Evolutionary conservation across 2,888 invertebrate species (phyloP).

Genomic region (Phasia obesa): DNA sequence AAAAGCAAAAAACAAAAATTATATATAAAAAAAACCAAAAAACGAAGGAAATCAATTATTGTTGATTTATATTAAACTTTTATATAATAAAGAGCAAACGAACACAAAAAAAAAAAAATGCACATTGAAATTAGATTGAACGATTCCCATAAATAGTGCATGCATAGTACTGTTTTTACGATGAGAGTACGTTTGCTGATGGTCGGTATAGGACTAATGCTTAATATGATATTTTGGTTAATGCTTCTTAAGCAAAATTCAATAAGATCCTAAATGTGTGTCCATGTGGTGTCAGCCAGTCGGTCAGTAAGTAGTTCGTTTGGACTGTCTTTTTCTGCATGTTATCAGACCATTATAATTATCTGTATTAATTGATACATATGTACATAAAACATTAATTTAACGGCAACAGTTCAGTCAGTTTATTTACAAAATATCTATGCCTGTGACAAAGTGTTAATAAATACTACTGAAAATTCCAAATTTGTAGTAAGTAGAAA

Average conservation of each 20-base stretch:
- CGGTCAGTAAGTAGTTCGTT: no score
- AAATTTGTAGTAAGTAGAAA: no score
- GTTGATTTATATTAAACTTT: constrained; percentile 58
- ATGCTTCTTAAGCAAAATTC: constrained; percentile 10
- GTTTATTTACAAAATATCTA: not conserved
- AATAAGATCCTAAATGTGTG: not conserved
- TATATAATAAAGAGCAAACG: constrained; percentile 10
- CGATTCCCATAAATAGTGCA: constrained; percentile 53
- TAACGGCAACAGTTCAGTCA: no score
- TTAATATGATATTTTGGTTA: not conserved
- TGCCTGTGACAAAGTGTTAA: no score
- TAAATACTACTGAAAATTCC: no score
- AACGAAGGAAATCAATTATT: constrained; percentile 61
- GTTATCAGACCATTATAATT: constrained; percentile 32
- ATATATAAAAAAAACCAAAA: not conserved
- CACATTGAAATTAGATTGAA: constrained; percentile 58
- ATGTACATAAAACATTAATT: constrained; percentile 15
- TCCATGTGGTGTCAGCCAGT: constrained; percentile 17
- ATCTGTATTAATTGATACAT: constrained; percentile 31
- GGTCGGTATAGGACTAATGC: constrained; percentile 26
- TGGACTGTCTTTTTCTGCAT: not conserved
- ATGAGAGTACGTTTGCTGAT: not conserved
- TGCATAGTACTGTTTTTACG: constrained; percentile 1
- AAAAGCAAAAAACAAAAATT: constrained; percentile 20
- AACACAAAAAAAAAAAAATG: constrained; percentile 31